Evolutionary conservation across 2,888 invertebrate species (phyloP).

Genomic region (Thyatira batis): DNA sequence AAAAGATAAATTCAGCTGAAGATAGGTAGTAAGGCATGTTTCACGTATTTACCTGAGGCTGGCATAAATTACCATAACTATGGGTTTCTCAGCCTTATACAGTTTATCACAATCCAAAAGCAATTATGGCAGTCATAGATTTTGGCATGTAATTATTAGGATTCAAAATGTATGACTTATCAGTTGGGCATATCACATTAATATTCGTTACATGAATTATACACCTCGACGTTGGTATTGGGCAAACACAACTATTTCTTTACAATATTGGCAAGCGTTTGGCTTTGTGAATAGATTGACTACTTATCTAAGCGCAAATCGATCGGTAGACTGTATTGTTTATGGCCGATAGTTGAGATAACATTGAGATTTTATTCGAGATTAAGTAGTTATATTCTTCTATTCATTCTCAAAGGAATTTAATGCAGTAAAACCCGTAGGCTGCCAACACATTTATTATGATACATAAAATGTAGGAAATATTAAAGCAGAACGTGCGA

Average conservation of each 20-base stretch:
- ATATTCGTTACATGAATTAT: not conserved
- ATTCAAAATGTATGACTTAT: constrained; percentile 6
- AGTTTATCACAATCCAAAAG: not conserved
- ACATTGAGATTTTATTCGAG: constrained; percentile 42
- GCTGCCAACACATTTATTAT: not conserved
- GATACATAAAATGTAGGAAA: not conserved
- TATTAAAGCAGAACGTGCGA: not conserved
- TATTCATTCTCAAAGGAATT: constrained; percentile 6
- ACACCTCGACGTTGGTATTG: not conserved
- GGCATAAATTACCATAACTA: not conserved
- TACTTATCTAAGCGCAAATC: constrained; percentile 33
- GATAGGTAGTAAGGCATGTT: too few species aligned
- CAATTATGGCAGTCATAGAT: constrained; percentile 1
- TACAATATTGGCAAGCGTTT: constrained; percentile 2
- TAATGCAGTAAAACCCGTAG: not conserved
- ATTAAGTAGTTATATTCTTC: constrained; percentile 25
- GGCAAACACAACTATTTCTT: not conserved
- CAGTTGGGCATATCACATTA: constrained; percentile 7
- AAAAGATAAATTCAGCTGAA: too few species aligned
- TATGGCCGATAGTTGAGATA: constrained; percentile 45
- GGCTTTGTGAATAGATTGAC: constrained; percentile 16
- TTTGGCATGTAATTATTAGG: constrained; percentile 7
- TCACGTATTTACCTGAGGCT: not conserved
- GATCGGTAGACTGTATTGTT: constrained; percentile 34
- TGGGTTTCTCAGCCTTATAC: not conserved